phyloP scores from a whole-genome alignment of 2,113 vertebrate species.

The Tiliqua scincoides region DNA sequence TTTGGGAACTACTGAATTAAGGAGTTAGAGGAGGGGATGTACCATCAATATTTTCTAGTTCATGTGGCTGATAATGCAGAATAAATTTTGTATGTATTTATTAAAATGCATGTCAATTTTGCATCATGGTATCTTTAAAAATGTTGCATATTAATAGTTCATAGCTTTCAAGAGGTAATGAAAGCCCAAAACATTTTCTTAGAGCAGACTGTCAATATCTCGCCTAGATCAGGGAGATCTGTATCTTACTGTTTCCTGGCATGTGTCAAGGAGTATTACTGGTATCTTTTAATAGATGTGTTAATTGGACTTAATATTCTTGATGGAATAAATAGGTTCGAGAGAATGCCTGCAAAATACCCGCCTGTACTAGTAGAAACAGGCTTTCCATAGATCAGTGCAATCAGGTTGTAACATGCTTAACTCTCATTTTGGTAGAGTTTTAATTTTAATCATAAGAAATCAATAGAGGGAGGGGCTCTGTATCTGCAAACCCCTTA shows the following conservation, averaged over 20 bases:
- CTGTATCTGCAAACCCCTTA: too few species aligned
- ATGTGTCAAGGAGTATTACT: not conserved
- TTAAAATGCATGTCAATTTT: not conserved
- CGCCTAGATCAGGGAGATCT: not conserved
- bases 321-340: not conserved
- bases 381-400: not conserved
- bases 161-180: not conserved
- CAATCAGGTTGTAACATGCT: not conserved
- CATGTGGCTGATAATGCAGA: not conserved
- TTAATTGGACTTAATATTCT: not conserved
- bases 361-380: not conserved
- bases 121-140: not conserved
- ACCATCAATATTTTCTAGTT: not conserved
- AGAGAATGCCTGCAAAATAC: not conserved
- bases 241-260: slow-evolving; percentile 5
- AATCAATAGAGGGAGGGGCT: too few species aligned
- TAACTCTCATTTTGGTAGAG: too few species aligned
- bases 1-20: too few species aligned
- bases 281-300: slow-evolving; percentile 1
- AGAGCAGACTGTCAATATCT: slow-evolving; percentile 3
- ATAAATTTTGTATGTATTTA: not conserved
- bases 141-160: not conserved
- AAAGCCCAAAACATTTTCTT: not conserved
- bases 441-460: not conserved
- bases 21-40: not conserved